Conservation (phyloP, 2,113 vertebrate genomes). For the Chinchilla lanigera region DNA sequence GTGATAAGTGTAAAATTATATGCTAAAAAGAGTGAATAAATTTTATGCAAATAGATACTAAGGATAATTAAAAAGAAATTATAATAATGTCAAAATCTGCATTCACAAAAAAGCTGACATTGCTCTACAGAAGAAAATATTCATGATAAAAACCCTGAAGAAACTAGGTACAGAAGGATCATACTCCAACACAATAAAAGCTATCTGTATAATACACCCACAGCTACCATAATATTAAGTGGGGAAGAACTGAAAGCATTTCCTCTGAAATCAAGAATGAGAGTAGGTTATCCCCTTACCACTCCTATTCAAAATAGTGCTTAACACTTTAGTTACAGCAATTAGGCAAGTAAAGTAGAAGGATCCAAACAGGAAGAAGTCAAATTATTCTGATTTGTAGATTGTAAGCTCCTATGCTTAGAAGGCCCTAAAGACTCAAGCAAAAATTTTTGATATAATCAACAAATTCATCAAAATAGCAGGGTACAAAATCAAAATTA, state of each 20-base stretch:
- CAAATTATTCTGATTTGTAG: neutral
- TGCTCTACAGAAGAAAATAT: neutral
- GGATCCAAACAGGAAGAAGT: neutral
- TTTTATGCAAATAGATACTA: neutral
- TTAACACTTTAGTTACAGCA: neutral
- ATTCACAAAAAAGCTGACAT: neutral
- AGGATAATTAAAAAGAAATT: constrained; percentile 28
- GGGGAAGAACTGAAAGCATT: neutral
- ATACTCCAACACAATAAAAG: neutral
- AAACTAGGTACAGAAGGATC: neutral
- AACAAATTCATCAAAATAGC: neutral
- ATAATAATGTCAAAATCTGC: neutral
- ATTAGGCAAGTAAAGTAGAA: neutral
- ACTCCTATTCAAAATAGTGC: neutral
- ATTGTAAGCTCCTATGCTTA: neutral
- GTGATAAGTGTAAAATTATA: neutral
- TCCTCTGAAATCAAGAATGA: neutral
- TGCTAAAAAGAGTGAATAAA: neutral
- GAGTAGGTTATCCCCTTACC: neutral
- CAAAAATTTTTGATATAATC: neutral
- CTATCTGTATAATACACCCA: neutral
- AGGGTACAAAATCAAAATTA: neutral
- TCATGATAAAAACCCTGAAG: neutral
- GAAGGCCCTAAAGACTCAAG: neutral
- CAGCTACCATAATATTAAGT: neutral